Evolutionary conservation across 2,888 invertebrate genomes (phyloP), one percentile per base, ranked within the genome.

Genomic region (Hesperia comma): DNA sequence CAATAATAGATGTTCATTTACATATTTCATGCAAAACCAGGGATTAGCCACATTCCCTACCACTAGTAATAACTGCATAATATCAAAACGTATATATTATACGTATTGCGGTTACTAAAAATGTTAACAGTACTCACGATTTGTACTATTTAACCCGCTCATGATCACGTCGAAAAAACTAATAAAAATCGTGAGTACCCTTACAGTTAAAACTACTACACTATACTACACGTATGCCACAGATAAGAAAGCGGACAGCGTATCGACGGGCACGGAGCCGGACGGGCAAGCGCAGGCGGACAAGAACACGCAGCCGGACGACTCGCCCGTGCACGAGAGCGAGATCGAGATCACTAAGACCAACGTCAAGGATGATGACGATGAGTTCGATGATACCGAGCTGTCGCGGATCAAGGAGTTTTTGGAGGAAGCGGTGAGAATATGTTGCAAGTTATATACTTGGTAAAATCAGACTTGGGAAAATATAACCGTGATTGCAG

Each of bases 331-430:
- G 0, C 63, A 64, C 2, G 74, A 75, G 1, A 58, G 62, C 0
- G 90, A 89, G 15, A 67, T 73, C 37, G 90, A 90, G 0, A 69
- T 85, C 3, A 61, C 82, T 10, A 83, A 81, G 62, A 83, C 87
- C 0, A 74, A 82, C 72, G 80, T 82, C 37, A 89, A 84, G 54
- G 90, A 89, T 0, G 90, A 90, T 0, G 90, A 90, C 0, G 91
- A 90, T 6, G 90, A 92, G 0, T 69, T 91, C 0, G 92, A 92
- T 53, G 92, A 92, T 0, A 85, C 71, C 6, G 92, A 92, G 68
- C 72, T 92, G 57, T 76, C 81, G 1, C 85, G 79, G 72, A 85
- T 92, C 54, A 92, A 90, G 71, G 92, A 92, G 71, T 83, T 90
- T 61, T 73, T 92, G 60, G 92, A 92, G 63, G 91, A 92, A 69